Conservation (phyloP, 2,888 invertebrate species). For the Clivina fossor region DNA sequence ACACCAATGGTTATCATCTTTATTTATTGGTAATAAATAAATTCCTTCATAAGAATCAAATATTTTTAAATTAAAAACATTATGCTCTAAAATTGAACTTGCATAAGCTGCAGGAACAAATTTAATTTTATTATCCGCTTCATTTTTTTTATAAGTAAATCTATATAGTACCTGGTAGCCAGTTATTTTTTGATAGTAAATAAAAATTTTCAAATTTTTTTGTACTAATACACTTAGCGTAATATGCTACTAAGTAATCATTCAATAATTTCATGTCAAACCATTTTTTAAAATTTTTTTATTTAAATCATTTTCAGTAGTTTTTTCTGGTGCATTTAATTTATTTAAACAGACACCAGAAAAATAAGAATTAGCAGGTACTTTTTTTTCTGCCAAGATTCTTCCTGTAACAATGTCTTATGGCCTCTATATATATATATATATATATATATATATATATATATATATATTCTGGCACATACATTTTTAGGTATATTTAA, state of each 20-base stretch:
- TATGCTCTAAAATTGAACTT: background rate
- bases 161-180: background rate
- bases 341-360: background rate
- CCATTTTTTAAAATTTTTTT: background rate
- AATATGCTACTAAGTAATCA: background rate
- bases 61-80: slow-evolving; percentile 1
- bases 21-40: background rate
- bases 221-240: background rate
- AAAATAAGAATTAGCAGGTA: background rate
- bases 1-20: slow-evolving; percentile 5
- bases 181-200: slow-evolving; percentile 3
- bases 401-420: background rate
- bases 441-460: too few species aligned
- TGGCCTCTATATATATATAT: background rate
- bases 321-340: background rate
- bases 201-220: background rate
- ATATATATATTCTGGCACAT: slow-evolving; percentile 3
- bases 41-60: background rate
- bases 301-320: background rate
- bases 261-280: background rate
- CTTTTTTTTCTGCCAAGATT: slow-evolving; percentile 1
- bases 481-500: slow-evolving; percentile 1
- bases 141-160: slow-evolving; percentile 1
- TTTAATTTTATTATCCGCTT: background rate
- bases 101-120: background rate